A percentile compares a stretch with the other conserved stretches of the same genome.
Conservation (phyloP, 2,797 vertebrate genomes). For the Sebastes glaucus region DNA sequence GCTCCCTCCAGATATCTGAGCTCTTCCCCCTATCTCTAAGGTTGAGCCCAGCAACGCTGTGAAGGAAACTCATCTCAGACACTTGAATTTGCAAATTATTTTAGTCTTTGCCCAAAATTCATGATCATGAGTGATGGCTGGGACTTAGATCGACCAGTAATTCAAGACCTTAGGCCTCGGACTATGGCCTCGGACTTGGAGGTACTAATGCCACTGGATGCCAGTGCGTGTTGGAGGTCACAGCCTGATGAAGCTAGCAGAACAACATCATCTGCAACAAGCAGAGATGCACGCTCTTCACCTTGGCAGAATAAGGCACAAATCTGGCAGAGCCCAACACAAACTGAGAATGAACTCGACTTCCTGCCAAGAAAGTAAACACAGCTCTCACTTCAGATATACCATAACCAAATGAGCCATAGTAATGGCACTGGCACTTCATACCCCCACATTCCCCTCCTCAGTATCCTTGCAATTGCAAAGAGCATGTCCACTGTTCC, state of each 20-base stretch:
- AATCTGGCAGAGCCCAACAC: neutral
- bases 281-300: neutral
- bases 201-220: too few species aligned
- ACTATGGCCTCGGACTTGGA: too few species aligned
- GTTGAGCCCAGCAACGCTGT: too few species aligned
- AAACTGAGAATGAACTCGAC: neutral
- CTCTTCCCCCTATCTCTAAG: too few species aligned
- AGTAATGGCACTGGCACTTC: neutral
- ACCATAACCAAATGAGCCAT: neutral
- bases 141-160: too few species aligned
- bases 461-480: neutral
- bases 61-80: too few species aligned
- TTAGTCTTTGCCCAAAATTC: too few species aligned
- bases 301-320: neutral
- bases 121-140: too few species aligned
- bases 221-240: too few species aligned
- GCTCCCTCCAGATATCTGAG: neutral
- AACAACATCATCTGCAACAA: neutral
- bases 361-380: neutral
- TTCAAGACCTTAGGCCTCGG: too few species aligned
- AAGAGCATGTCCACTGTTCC: neutral
- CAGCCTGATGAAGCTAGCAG: neutral
- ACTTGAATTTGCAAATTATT: too few species aligned
- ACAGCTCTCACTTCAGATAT: neutral
- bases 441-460: neutral